phyloP scores from a whole-genome alignment of 2,113 vertebrate genomes.

The Megaleporinus macrocephalus region DNA sequence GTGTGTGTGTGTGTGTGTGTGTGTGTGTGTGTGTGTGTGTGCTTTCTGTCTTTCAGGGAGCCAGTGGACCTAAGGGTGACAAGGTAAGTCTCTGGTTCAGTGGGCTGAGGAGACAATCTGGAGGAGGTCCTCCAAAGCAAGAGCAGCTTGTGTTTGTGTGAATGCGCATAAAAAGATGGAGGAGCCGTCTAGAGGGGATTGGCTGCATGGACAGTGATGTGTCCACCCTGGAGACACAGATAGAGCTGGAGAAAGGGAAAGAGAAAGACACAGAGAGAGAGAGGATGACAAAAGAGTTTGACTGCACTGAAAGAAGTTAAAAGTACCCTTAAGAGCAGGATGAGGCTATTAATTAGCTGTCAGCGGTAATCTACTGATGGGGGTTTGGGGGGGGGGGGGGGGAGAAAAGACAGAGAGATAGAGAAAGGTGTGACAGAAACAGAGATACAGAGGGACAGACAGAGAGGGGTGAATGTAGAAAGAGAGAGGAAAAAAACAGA shows the following conservation, averaged over 20 bases:
- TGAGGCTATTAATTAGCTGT: conserved; percentile 69
- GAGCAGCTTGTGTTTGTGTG: conserved; percentile 34
- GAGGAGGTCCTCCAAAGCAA: conserved; percentile 50
- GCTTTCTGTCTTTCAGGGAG: conserved; percentile 77
- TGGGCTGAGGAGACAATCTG: conserved; percentile 66
- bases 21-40: conserved; percentile 52
- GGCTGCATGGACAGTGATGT: conserved; percentile 30
- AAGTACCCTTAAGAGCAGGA: conserved; percentile 57
- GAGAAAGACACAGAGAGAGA: conserved; percentile 40
- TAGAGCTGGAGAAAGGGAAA: conserved; percentile 50
- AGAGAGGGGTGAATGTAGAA: no score
- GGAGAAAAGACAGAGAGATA: conserved; percentile 34
- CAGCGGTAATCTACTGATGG: conserved; percentile 55
- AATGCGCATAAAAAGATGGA: conserved; percentile 6
- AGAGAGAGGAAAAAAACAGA: background rate
- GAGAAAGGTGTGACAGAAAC: background rate
- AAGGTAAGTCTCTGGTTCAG: conserved; percentile 86
- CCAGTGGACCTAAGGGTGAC: conserved; percentile 85
- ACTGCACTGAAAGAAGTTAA: conserved; percentile 63
- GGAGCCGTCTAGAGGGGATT: conserved; percentile 30
- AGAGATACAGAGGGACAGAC: background rate
- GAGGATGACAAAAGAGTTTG: conserved; percentile 67
- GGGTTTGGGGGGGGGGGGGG: conserved; percentile 58
- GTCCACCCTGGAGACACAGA: conserved; percentile 32
- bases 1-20: conserved; percentile 55